Conservation (phyloP, 1,140 invertebrate species). For the Eupeodes corollae region DNA sequence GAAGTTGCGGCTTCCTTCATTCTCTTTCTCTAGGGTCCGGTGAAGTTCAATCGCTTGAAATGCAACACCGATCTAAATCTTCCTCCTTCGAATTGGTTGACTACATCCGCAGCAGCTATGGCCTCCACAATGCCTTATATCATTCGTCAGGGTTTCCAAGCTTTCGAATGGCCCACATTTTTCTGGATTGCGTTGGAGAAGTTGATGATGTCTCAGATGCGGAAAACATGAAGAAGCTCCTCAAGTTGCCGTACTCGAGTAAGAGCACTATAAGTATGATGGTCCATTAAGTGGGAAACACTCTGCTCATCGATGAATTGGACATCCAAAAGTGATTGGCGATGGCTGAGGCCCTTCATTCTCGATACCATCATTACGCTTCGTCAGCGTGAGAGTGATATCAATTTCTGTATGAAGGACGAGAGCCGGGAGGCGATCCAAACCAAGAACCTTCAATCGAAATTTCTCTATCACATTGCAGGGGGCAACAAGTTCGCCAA, state of each 20-base stretch:
- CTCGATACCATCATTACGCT: slow-evolving; percentile 66
- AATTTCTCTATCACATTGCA: slow-evolving; percentile 67
- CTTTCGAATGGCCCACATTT: slow-evolving; percentile 85
- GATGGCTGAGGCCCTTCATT: slow-evolving; percentile 81
- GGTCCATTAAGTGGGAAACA: slow-evolving; percentile 81
- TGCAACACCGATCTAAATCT: slow-evolving; percentile 79
- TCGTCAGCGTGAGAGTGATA: slow-evolving; percentile 57
- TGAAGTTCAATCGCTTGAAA: slow-evolving; percentile 63
- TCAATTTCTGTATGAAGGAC: slow-evolving; percentile 47
- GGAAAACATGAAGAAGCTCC: slow-evolving; percentile 84
- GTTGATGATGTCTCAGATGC: slow-evolving; percentile 88
- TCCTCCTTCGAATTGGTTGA: slow-evolving; percentile 81
- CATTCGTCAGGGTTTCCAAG: slow-evolving; percentile 62
- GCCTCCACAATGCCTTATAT: slow-evolving; percentile 59
- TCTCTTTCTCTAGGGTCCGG: slow-evolving; percentile 61
- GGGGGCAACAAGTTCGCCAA: slow-evolving; percentile 13
- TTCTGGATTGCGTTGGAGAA: slow-evolving; percentile 78
- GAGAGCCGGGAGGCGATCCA: slow-evolving; percentile 56
- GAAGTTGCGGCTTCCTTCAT: slow-evolving; percentile 39
- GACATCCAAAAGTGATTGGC: slow-evolving; percentile 84
- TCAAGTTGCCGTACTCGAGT: slow-evolving; percentile 82
- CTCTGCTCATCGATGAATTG: slow-evolving; percentile 83
- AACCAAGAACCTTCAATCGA: slow-evolving; percentile 64
- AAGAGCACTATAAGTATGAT: slow-evolving; percentile 80
- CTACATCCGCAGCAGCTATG: slow-evolving; percentile 67